These are phyloP conservation scores for Ophthalmolycus amberensis DNA, from an alignment of 2,113 vertebrate species.

Conservation along the genomic window DNA sequence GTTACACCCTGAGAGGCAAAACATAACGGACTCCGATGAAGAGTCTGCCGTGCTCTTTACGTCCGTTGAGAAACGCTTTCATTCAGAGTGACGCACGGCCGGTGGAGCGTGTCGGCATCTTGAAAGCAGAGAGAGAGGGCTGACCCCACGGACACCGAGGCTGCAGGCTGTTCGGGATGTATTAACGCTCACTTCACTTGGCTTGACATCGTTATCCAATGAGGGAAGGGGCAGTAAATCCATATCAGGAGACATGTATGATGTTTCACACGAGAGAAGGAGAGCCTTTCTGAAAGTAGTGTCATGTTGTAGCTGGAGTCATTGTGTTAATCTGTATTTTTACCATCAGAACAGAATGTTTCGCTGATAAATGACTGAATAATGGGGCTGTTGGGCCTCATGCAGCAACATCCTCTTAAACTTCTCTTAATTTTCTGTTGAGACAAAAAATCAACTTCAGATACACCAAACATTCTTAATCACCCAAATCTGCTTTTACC, in stretches of 20 bases:
- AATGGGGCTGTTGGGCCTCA: not conserved
- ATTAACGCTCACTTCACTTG: slow-evolving; percentile 15
- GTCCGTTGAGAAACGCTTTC: slow-evolving; percentile 14
- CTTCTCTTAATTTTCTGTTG: not conserved
- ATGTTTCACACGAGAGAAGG: not conserved
- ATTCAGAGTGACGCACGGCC: not conserved
- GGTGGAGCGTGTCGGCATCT: slow-evolving; percentile 22
- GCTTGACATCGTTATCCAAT: not conserved
- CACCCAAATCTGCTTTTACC: too few relatives aligned
- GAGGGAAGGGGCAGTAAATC: not conserved
- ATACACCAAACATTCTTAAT: too few relatives aligned
- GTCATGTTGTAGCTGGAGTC: not conserved
- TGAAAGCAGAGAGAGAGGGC: not conserved
- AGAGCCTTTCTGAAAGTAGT: not conserved
- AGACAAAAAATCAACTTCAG: not conserved
- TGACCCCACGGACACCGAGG: slow-evolving; percentile 8
- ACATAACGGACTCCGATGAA: slow-evolving; percentile 1
- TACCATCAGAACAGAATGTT: not conserved
- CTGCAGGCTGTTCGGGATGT: not conserved
- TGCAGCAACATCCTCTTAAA: not conserved
- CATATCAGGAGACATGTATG: not conserved
- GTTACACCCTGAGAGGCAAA: not conserved
- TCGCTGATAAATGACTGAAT: not conserved
- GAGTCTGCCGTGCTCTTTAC: not conserved
- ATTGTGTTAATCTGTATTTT: not conserved